Evolutionary conservation across 2,797 vertebrate species (phyloP).

Genomic region (Pangasius sanitwongsei): DNA sequence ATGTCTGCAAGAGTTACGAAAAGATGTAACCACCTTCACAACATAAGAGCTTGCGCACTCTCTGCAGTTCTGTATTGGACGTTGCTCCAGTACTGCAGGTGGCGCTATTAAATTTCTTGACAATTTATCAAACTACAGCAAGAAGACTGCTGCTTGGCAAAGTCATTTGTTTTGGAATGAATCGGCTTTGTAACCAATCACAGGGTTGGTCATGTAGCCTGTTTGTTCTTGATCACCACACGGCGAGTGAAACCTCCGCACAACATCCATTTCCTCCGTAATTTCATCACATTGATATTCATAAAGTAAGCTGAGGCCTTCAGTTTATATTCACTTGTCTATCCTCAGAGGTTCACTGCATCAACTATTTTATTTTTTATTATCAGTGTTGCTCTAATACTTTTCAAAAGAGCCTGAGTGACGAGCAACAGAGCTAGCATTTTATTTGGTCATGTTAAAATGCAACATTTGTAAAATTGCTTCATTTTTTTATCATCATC

Average conservation of each 20-base stretch:
- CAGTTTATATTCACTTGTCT: neutral
- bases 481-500: neutral
- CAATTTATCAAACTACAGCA: neutral
- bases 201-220: neutral
- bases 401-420: neutral
- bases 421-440: too few relatives aligned
- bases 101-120: neutral
- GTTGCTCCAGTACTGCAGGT: neutral
- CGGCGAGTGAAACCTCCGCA: neutral
- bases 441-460: neutral
- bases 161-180: neutral
- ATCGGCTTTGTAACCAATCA: neutral
- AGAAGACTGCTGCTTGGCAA: neutral
- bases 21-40: conserved; percentile 3
- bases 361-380: neutral
- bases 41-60: neutral
- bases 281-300: neutral
- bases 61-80: too few relatives aligned
- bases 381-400: neutral
- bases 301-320: neutral
- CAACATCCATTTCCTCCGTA: neutral
- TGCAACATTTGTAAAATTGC: neutral
- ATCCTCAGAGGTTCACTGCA: neutral
- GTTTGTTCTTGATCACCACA: neutral
- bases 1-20: neutral